Base-by-base conservation (phyloP, 2,113 vertebrate species). In the Pogonocichla stellata region DNA sequence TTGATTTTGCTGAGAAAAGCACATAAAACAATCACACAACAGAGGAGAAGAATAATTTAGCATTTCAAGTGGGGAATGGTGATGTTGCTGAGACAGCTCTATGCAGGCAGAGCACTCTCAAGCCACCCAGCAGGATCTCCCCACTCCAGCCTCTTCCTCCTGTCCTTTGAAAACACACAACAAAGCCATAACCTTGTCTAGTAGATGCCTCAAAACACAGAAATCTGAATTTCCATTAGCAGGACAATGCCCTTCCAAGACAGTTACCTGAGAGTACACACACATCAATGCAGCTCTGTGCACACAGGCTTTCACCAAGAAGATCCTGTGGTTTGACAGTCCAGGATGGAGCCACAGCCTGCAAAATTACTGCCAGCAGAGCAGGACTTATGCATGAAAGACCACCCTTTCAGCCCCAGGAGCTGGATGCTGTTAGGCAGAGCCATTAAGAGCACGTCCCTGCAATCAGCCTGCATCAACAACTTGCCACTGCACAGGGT, bases 1-100 rank as follows among this genome's bases (percentile, higher is more conserved):
- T 93, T 94, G 96, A 97, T 96, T 93, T 95, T 96, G 75, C 96
- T 96, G 94, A 97, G 93, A 94, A 96, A 95, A 95, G 94, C 94
- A 95, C 91, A 95, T 92, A 92, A 87, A 96, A 93, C 77, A 92
- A 94, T 87, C 10, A 2, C 61, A 69, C 57, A 57, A 74, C 47
- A 83, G 80, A 95, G 53, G 17, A 91, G 92, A 33, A 93, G 81
- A 95, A 93, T 89, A 94, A 94, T 95, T 95, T 92, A 91, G 74
- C 92, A 96, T 89, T 87, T 93, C 92, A 91, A 94, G 85, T 4
- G 8, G 79, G 64, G 60, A 88, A 73, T 0, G 1, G 45, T n/a
- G 86, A 89, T 66, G 88, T 43, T 95, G 93, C 91, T 96, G 92
- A 96, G 93, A 93, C 93, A 96, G 95, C 92, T 95, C 23, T 96